A percentile compares a stretch with the other conserved stretches of the same genome.
Evolutionary conservation across 1,140 invertebrate genomes (phyloP).

Genomic region (Bombus pascuorum): DNA sequence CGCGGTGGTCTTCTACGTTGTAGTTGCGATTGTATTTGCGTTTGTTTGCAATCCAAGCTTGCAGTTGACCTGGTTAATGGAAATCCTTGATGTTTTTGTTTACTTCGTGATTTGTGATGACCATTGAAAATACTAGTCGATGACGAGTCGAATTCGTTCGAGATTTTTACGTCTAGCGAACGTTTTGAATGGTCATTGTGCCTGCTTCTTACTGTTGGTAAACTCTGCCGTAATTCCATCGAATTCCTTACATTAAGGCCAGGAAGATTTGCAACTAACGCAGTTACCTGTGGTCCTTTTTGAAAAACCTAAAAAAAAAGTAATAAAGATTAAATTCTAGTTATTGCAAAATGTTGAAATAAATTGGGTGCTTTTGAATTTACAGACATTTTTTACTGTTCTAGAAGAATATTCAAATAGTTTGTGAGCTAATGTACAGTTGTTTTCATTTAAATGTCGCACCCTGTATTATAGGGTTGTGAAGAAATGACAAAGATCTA

Average conservation of each 20-base stretch:
- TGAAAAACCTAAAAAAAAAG: conserved; percentile 83
- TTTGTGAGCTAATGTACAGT: not conserved
- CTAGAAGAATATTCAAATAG: not conserved
- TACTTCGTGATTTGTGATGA: conserved; percentile 71
- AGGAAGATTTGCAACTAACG: conserved; percentile 84
- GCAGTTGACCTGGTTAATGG: conserved; percentile 75
- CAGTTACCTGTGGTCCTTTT: conserved; percentile 84
- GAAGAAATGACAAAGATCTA: not conserved
- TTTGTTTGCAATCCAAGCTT: conserved; percentile 75
- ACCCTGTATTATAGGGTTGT: not conserved
- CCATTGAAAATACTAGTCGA: conserved; percentile 69
- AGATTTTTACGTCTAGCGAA: conserved; percentile 59
- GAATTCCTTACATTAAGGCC: conserved; percentile 82
- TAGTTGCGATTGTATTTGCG: conserved; percentile 65
- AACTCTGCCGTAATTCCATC: conserved; percentile 74
- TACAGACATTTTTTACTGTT: too few species aligned
- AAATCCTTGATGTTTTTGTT: conserved; percentile 68
- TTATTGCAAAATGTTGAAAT: too few species aligned
- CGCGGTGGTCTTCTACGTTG: conserved; percentile 68
- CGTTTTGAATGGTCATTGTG: conserved; percentile 70
- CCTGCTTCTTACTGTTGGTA: conserved; percentile 71
- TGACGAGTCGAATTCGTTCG: conserved; percentile 72
- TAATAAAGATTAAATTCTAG: too few species aligned
- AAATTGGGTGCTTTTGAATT: too few species aligned
- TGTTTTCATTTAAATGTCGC: not conserved